These are phyloP conservation scores for Disparrhopalites patrizii DNA, from an alignment of 2,888 invertebrate genomes.

Conservation along the genomic window DNA sequence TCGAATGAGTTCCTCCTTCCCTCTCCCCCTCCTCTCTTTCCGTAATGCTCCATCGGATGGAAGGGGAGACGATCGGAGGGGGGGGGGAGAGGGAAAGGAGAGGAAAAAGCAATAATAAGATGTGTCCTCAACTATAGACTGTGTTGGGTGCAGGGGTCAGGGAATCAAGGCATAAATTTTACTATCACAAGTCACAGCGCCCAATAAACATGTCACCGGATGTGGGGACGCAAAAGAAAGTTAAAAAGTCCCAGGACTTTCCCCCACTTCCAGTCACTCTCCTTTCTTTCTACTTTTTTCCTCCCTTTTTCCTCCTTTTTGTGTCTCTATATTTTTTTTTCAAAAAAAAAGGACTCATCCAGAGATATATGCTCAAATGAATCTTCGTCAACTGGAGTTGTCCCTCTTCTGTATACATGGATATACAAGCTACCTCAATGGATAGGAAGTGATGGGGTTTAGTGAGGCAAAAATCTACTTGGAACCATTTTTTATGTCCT, in stretches of 20 bases:
- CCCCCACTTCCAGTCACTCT: too few species aligned
- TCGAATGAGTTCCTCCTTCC: neutral
- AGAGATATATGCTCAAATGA: too few species aligned
- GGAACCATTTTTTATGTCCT: too few species aligned
- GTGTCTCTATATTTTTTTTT: too few species aligned
- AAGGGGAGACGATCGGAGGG: neutral
- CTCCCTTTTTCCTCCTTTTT: too few species aligned
- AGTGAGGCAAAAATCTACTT: neutral
- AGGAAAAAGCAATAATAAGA: neutral
- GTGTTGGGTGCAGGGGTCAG: constrained; percentile 12
- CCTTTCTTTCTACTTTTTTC: too few species aligned
- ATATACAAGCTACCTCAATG: too few species aligned
- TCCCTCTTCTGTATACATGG: neutral
- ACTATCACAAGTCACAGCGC: constrained; percentile 14
- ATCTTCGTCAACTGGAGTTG: neutral
- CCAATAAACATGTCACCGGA: constrained; percentile 22
- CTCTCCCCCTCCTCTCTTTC: neutral
- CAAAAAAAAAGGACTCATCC: too few species aligned
- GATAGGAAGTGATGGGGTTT: neutral
- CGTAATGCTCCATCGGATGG: neutral
- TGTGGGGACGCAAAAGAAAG: constrained; percentile 11
- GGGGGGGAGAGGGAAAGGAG: neutral
- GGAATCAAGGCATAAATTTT: constrained; percentile 18
- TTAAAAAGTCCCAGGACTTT: too few species aligned
- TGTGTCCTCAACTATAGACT: neutral